Conservation (phyloP, 2,888 invertebrate genomes). For the Limnephilus lunatus region DNA sequence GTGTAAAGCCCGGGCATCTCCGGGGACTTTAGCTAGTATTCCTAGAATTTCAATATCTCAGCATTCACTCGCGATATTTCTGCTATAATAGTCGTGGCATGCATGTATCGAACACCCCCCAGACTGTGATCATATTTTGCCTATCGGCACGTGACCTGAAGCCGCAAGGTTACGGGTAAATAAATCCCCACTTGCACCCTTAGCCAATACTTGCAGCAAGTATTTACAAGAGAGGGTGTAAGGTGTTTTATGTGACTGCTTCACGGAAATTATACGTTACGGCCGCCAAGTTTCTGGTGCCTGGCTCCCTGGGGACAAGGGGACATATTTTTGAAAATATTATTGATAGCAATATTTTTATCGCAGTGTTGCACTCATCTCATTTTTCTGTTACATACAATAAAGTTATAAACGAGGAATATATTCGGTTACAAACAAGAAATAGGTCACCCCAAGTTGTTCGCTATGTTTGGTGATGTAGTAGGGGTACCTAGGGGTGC, state of each 20-base stretch:
- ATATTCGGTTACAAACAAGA: no score
- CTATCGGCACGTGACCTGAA: not conserved
- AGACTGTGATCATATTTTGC: not conserved
- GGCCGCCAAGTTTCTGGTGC: not conserved
- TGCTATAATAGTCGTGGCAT: no score
- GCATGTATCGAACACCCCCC: not conserved
- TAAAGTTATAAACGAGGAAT: no score
- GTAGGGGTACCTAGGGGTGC: no score
- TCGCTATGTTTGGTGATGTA: no score
- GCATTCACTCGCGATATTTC: no score
- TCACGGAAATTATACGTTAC: not conserved
- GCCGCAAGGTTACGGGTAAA: not conserved
- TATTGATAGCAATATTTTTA: no score
- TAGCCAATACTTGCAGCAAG: not conserved
- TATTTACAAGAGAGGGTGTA: not conserved
- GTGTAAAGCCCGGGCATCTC: no score
- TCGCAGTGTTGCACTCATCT: no score
- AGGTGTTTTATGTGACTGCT: not conserved
- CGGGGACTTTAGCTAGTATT: no score
- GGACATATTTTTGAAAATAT: not conserved
- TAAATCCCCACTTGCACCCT: not conserved
- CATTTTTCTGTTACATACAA: no score
- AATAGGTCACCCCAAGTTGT: no score
- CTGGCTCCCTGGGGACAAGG: not conserved
- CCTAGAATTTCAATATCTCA: not conserved